Evolutionary conservation across 1,140 invertebrate species (phyloP).

Genomic region (Dolichoris vasculosae): DNA sequence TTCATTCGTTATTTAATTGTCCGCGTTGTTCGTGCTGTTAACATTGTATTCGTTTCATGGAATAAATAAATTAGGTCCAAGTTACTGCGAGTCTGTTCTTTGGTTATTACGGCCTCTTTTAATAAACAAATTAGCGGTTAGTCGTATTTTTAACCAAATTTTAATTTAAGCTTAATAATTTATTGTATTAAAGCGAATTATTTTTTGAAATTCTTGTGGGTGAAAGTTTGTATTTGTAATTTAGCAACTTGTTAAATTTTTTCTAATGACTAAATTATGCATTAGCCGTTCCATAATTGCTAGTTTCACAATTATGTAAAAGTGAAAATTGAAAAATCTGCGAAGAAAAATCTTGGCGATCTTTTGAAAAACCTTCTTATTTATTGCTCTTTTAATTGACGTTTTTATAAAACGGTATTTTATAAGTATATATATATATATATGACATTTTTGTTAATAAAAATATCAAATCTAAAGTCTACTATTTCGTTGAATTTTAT

Average conservation of each 20-base stretch:
- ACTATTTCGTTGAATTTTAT: too few species aligned
- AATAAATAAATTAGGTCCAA: neutral
- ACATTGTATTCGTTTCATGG: neutral
- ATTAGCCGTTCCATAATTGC: neutral
- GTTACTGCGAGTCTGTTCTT: neutral
- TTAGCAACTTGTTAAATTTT: neutral
- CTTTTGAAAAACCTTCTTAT: neutral
- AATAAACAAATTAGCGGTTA: neutral
- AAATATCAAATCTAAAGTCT: too few species aligned
- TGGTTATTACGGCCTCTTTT: neutral
- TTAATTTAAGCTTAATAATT: neutral
- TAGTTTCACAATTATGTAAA: neutral
- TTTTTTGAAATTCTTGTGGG: neutral
- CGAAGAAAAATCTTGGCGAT: neutral
- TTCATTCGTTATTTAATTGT: neutral
- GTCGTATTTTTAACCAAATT: neutral
- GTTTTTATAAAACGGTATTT: neutral
- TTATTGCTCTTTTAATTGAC: neutral
- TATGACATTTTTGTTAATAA: too few species aligned
- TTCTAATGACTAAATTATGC: neutral
- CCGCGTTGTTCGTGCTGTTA: neutral
- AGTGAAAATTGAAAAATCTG: neutral
- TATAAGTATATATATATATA: too few species aligned
- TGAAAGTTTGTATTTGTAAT: neutral
- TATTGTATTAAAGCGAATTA: neutral